Evolutionary conservation across 2,797 vertebrate genomes (phyloP).

Genomic region (Manis crassicaudata): DNA sequence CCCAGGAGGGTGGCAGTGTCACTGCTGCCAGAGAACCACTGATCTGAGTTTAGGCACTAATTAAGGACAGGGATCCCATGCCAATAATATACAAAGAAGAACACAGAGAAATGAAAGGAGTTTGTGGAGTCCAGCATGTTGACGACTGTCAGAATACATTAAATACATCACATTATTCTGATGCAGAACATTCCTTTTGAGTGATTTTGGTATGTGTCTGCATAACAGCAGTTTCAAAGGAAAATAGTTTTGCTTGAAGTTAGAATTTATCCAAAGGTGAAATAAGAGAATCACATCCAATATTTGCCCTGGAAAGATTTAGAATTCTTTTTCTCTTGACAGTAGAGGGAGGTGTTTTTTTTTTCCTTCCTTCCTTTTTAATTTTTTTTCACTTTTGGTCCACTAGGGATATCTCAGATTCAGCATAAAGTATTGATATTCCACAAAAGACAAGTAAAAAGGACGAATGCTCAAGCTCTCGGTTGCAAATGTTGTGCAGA

Average conservation of each 20-base stretch:
- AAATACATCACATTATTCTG: background rate
- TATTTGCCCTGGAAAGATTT: conserved; percentile 58
- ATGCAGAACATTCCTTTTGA: conserved; percentile 57
- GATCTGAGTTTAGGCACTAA: background rate
- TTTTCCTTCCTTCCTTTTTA: conserved; percentile 20
- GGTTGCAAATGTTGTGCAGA: background rate
- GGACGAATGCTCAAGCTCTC: conserved; percentile 52
- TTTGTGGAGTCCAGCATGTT: background rate
- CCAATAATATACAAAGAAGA: accelerated
- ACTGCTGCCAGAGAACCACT: background rate
- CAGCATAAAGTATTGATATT: conserved; percentile 73
- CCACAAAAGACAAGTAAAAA: conserved; percentile 76
- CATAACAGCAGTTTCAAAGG: conserved; percentile 67
- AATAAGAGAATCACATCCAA: conserved; percentile 68
- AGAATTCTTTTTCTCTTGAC: conserved; percentile 58
- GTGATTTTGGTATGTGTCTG: conserved; percentile 57
- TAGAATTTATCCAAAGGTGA: conserved; percentile 62
- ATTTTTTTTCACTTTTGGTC: conserved; percentile 28
- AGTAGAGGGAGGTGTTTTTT: background rate
- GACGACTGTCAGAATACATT: background rate
- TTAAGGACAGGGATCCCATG: background rate
- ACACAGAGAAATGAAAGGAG: background rate
- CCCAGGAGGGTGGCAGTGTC: background rate
- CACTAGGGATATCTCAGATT: conserved; percentile 72
- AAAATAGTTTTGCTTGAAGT: conserved; percentile 62